Evolutionary conservation across 2,888 invertebrate genomes (phyloP).

Genomic region (Schizotus pectinicornis): DNA sequence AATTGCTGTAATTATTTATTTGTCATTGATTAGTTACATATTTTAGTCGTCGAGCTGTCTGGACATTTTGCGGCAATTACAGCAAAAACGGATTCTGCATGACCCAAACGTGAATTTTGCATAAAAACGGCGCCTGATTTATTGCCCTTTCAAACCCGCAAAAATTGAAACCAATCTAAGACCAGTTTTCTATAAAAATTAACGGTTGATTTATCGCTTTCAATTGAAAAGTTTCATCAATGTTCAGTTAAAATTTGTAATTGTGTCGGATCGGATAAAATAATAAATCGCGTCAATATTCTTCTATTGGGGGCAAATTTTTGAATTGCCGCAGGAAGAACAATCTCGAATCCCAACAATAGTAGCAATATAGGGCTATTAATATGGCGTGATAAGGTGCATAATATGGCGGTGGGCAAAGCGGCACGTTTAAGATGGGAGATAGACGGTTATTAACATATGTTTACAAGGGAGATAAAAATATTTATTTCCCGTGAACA

Average conservation of each 20-base stretch:
- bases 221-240: too few relatives aligned
- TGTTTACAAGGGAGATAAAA: slow-evolving; percentile 31
- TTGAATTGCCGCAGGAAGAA: too few relatives aligned
- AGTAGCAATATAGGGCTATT: slow-evolving; percentile 8
- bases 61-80: slow-evolving; percentile 8
- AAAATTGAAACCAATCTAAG: background rate
- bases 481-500: slow-evolving; percentile 26
- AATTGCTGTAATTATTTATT: slow-evolving; percentile 33
- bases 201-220: too few relatives aligned
- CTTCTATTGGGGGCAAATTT: too few relatives aligned
- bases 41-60: slow-evolving; percentile 6
- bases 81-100: slow-evolving; percentile 15
- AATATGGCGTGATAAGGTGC: slow-evolving; percentile 12
- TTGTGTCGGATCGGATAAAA: too few relatives aligned
- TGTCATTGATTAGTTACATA: slow-evolving; percentile 24
- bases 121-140: slow-evolving; percentile 21
- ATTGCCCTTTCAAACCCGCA: slow-evolving; percentile 1
- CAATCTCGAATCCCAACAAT: slow-evolving; percentile 4
- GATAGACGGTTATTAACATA: slow-evolving; percentile 32
- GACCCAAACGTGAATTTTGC: slow-evolving; percentile 19
- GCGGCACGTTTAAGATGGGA: slow-evolving; percentile 26
- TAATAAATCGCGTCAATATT: too few relatives aligned
- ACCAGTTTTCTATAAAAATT: too few relatives aligned
- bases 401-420: slow-evolving; percentile 21
- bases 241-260: too few relatives aligned